A percentile compares a stretch with the other conserved stretches of the same genome.
Evolutionary conservation across 1,140 invertebrate species (phyloP).

Genomic region (Ips typographus): DNA sequence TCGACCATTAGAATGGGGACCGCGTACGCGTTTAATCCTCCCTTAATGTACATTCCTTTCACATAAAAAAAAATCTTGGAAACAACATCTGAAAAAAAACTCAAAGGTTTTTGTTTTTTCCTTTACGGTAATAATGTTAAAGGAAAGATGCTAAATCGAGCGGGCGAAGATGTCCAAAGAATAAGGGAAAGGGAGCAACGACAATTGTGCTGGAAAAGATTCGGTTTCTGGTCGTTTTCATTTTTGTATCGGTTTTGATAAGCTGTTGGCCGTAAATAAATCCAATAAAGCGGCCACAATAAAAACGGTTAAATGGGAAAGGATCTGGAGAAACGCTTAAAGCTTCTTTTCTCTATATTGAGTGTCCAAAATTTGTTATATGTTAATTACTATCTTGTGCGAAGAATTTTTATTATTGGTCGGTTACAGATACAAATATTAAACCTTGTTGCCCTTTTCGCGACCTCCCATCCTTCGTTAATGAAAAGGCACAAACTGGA

Average conservation of each 20-base stretch:
- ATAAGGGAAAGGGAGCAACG: neutral
- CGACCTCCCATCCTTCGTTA: no score
- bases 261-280: constrained; percentile 23
- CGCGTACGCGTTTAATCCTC: constrained; percentile 5
- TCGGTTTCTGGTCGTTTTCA: constrained; percentile 18
- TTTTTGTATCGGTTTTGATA: constrained; percentile 24
- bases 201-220: constrained; percentile 4
- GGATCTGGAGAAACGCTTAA: no score
- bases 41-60: neutral
- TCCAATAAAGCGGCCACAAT: constrained; percentile 22
- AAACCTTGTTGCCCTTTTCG: no score
- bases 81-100: no score
- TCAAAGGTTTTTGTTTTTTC: neutral
- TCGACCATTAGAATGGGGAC: constrained; percentile 5
- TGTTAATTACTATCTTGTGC: no score
- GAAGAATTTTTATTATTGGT: no score
- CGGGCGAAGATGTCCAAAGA: no score
- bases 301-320: constrained; percentile 13
- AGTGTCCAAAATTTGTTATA: no score
- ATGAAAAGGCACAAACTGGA: no score
- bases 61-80: no score
- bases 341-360: no score
- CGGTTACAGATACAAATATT: no score
- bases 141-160: constrained; percentile 18
- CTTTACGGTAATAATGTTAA: neutral